Evolutionary conservation across 2,888 invertebrate species (phyloP).

Genomic region (Thymelicus lineola): DNA sequence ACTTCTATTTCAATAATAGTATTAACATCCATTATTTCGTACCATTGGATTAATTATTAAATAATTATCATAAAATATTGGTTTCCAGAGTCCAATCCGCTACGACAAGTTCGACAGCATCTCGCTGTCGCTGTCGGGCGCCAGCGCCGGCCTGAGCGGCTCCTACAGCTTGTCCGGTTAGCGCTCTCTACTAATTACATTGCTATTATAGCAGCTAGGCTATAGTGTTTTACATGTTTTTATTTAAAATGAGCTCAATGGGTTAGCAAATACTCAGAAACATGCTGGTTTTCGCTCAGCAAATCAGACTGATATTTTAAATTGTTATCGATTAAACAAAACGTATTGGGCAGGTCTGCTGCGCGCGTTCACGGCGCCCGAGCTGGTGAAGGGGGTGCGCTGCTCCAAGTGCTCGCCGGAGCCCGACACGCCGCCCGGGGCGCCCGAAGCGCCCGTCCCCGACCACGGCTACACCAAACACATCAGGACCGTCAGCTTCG

Average conservation of each 20-base stretch:
- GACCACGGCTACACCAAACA: slow-evolving; percentile 82
- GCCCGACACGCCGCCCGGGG: slow-evolving; percentile 52
- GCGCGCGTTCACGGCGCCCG: slow-evolving; percentile 93
- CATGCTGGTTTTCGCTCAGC: too few relatives aligned
- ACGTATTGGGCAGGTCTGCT: slow-evolving; percentile 84
- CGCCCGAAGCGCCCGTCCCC: slow-evolving; percentile 34
- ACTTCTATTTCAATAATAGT: too few relatives aligned
- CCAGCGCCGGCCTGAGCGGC: slow-evolving; percentile 84
- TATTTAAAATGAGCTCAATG: too few relatives aligned
- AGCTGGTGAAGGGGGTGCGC: slow-evolving; percentile 92
- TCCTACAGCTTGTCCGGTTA: slow-evolving; percentile 83
- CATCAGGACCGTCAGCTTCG: slow-evolving; percentile 90
- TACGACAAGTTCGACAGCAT: slow-evolving; percentile 97
- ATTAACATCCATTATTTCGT: too few relatives aligned
- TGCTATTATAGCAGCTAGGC: too few relatives aligned
- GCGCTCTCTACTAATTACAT: slow-evolving; percentile 15
- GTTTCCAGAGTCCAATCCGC: slow-evolving; percentile 91
- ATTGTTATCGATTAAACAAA: neutral
- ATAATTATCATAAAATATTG: too few relatives aligned
- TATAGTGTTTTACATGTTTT: too few relatives aligned
- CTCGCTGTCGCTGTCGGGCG: slow-evolving; percentile 91
- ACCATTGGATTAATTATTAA: too few relatives aligned
- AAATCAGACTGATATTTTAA: neutral
- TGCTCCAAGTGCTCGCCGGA: slow-evolving; percentile 89
- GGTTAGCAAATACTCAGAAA: too few relatives aligned